Base-by-base conservation (phyloP, 2,113 vertebrate genomes). In the Rynchops niger region DNA sequence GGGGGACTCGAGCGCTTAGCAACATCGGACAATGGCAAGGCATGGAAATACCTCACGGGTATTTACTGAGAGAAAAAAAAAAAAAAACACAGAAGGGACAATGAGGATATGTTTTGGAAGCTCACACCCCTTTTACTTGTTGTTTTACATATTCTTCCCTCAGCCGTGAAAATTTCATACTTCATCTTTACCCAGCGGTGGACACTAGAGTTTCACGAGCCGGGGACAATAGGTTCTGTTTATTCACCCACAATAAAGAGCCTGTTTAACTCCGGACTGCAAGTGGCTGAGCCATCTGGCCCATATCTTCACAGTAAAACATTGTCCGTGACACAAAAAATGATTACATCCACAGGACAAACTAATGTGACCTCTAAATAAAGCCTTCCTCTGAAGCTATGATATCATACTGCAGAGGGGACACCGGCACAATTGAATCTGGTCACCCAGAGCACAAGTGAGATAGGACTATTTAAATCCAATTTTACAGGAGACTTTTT, bases 371-470 rank as follows among this genome's bases (percentile, higher is more conserved):
- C 98, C 98, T 95, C 98, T 90, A 95, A 69, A 99, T 98, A 99
- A 99, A 98, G 98, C 97, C 98, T 98, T 98, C 98, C 98, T 99
- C 98, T 99, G 98, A 98, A 97, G 98, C 98, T 97, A 98, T 99
- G 98, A 98, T 98, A 98, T 99, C 98, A 98, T 97, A 98, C 98
- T 97, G 97, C 97, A 69, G 96, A 98, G 98, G 98, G 97, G 97
- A 98, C 98, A 98, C 98, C 98, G 83, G 98, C 98, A 98, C 98
- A 98, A 98, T 98, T 98, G 98, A 98, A 98, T 98, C 98, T 98
- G 98, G 97, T 98, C 98, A 97, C 98, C 98, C 97, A 96, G 97
- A 98, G 98, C 98, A 97, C 98, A 98, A 98, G 98, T 98, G 98
- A 98, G 97, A 98, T 98, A 97, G 98, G 98, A 97, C 98, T 98